Conservation (phyloP, 2,113 vertebrate species). For the Neofelis nebulosa region DNA sequence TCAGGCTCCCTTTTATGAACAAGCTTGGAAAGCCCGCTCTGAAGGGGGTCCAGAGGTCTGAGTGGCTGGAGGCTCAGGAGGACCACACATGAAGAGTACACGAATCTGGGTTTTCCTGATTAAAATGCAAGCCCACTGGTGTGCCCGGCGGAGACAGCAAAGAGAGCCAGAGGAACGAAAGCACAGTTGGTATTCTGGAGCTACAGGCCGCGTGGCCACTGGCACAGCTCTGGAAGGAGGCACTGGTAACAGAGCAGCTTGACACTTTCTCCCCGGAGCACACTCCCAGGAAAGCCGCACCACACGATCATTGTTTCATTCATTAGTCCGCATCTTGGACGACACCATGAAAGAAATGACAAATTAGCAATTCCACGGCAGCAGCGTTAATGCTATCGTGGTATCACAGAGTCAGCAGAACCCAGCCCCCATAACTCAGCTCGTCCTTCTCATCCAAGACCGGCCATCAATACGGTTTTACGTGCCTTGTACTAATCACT, state of each 20-base stretch:
- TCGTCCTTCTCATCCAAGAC: conserved; percentile 81
- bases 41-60: not conserved
- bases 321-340: conserved; percentile 85
- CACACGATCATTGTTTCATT: conserved; percentile 80
- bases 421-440: conserved; percentile 86
- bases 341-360: conserved; percentile 90
- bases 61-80: not conserved
- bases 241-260: conserved; percentile 67
- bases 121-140: not conserved
- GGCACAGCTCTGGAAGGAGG: not conserved
- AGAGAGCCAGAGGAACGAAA: not conserved
- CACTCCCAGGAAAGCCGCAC: conserved; percentile 27
- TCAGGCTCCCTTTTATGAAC: not conserved
- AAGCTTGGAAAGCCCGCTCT: not conserved
- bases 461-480: conserved; percentile 88
- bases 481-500: conserved; percentile 90
- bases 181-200: not conserved
- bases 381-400: conserved; percentile 87
- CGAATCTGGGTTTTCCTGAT: not conserved
- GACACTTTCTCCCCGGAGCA: conserved; percentile 53
- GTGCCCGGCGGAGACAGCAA: not conserved
- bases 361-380: conserved; percentile 87
- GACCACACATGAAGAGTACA: not conserved
- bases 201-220: not conserved
- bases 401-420: conserved; percentile 93